Percentiles rank a stretch among this genome's conserved stretches.
These are phyloP conservation scores for Pseudorectes ferrugineus DNA, from an alignment of 2,113 vertebrate genomes.

Conservation along the genomic window DNA sequence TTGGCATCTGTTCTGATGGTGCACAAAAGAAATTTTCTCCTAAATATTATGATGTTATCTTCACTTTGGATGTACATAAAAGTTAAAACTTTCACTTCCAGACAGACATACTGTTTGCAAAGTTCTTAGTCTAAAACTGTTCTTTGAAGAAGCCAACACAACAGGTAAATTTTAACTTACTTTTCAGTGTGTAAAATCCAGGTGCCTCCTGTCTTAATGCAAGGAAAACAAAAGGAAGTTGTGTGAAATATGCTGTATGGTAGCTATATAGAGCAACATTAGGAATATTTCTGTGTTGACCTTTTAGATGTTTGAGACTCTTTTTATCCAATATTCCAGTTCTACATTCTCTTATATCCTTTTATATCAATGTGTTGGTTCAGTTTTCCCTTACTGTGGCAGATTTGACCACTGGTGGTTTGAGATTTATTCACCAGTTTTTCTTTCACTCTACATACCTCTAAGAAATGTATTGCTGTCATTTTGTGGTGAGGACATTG, in stretches of 20 bases:
- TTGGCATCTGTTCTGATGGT: neutral
- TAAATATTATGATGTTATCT: neutral
- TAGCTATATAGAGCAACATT: neutral
- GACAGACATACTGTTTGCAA: neutral
- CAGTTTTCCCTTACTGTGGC: neutral
- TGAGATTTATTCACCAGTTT: neutral
- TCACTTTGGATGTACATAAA: neutral
- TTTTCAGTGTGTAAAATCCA: neutral
- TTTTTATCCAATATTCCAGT: neutral
- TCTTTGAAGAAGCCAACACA: neutral
- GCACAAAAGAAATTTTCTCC: neutral
- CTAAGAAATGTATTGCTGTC: neutral
- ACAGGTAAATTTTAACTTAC: neutral
- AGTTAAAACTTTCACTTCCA: neutral
- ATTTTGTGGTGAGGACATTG: neutral
- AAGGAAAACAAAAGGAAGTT: neutral
- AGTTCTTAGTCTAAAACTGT: neutral
- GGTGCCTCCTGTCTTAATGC: neutral
- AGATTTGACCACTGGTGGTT: neutral
- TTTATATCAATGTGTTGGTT: neutral
- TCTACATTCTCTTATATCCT: neutral
- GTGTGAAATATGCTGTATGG: neutral
- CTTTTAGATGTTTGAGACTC: neutral
- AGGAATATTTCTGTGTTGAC: neutral
- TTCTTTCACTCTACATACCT: neutral